Percentiles rank a stretch among this genome's conserved stretches.
Evolutionary conservation across 2,113 vertebrate genomes (phyloP).

Genomic region (Takifugu bimaculatus): DNA sequence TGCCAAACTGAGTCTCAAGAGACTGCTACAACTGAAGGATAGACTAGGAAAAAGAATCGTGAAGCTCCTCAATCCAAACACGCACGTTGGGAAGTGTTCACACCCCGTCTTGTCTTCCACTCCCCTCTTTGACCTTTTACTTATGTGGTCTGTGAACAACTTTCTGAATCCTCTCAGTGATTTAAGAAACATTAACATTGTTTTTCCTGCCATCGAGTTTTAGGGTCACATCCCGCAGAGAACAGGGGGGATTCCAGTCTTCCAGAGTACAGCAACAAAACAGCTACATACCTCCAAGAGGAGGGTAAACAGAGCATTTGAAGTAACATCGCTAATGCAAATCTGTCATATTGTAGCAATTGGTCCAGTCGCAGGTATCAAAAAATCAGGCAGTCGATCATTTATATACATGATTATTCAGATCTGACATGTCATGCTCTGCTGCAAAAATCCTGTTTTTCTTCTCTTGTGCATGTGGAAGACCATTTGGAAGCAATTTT

Average conservation of each 20-base stretch:
- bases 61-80: slow-evolving; percentile 17
- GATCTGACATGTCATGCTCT: slow-evolving; percentile 50
- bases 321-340: slow-evolving; percentile 12
- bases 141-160: slow-evolving; percentile 22
- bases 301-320: slow-evolving; percentile 21
- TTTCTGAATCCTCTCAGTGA: slow-evolving; percentile 27
- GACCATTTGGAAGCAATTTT: slow-evolving; percentile 79
- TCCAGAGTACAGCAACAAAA: slow-evolving; percentile 33
- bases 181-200: slow-evolving; percentile 25
- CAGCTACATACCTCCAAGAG: slow-evolving; percentile 16
- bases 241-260: slow-evolving; percentile 47
- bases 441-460: slow-evolving; percentile 62
- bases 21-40: slow-evolving; percentile 24
- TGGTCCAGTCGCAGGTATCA: slow-evolving; percentile 24
- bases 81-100: slow-evolving; percentile 25
- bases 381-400: slow-evolving; percentile 34
- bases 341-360: not conserved
- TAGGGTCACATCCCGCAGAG: slow-evolving; percentile 44
- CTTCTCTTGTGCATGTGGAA: slow-evolving; percentile 53
- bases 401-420: slow-evolving; percentile 44
- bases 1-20: slow-evolving; percentile 25
- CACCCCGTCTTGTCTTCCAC: slow-evolving; percentile 26
- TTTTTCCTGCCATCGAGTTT: slow-evolving; percentile 32
- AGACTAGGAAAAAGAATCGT: slow-evolving; percentile 43
- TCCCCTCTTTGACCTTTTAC: slow-evolving; percentile 39